phyloP scores from a whole-genome alignment of 1,140 invertebrate species.

The Polypedilum vanderplanki region DNA sequence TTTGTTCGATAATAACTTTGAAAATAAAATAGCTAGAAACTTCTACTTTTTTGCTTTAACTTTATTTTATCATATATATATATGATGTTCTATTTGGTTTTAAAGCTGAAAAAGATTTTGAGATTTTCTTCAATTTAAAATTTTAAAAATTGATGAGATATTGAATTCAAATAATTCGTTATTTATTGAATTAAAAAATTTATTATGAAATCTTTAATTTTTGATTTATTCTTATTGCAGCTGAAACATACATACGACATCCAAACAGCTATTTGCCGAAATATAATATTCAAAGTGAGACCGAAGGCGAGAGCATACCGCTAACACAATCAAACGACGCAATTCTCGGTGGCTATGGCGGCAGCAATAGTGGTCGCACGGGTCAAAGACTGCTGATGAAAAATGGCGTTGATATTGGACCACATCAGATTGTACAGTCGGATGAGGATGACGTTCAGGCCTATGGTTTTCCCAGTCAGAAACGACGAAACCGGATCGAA shows the following conservation, averaged over 20 bases:
- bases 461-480: constrained; percentile 31
- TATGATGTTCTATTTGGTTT: too few relatives aligned
- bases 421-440: constrained; percentile 37
- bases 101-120: too few relatives aligned
- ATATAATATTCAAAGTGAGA: constrained; percentile 62
- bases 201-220: neutral
- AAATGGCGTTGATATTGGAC: constrained; percentile 35
- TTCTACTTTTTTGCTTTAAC: too few relatives aligned
- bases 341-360: constrained; percentile 44
- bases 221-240: constrained; percentile 37
- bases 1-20: too few relatives aligned
- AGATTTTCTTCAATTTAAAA: too few relatives aligned
- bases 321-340: constrained; percentile 44
- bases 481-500: constrained; percentile 29
- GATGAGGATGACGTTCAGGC: constrained; percentile 36
- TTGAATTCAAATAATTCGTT: too few relatives aligned
- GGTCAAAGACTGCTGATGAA: constrained; percentile 45
- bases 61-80: too few relatives aligned
- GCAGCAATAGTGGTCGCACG: constrained; percentile 45
- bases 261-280: constrained; percentile 77
- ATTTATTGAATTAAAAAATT: too few relatives aligned
- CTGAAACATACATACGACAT: constrained; percentile 69
- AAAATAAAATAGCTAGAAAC: too few relatives aligned
- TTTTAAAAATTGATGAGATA: too few relatives aligned
- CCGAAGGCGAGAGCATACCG: constrained; percentile 53